Percentiles rank a stretch among this genome's conserved stretches.
phyloP scores from a whole-genome alignment of 2,888 invertebrate species.

The Drosophila niveifrons region DNA sequence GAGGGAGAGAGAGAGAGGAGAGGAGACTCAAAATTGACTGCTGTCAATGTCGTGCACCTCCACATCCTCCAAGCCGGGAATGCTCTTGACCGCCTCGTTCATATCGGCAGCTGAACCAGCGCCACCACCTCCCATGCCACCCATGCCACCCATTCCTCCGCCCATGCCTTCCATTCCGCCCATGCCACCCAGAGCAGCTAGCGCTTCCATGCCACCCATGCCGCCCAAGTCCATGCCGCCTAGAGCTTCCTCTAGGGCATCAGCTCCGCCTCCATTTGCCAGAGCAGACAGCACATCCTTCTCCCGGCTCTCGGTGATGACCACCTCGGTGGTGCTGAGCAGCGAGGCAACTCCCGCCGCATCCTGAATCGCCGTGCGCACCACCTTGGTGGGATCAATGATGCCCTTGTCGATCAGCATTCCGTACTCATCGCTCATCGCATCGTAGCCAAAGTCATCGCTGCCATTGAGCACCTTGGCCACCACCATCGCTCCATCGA shows the following conservation, averaged over 20 bases:
- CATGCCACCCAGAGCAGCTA: conserved; percentile 32
- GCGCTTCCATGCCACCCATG: conserved; percentile 39
- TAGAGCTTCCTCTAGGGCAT: conserved; percentile 48
- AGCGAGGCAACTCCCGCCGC: conserved; percentile 97
- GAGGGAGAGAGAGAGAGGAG: background rate
- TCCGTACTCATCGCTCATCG: conserved; percentile 93
- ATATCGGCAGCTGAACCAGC: conserved; percentile 44
- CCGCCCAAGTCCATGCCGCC: conserved; percentile 85
- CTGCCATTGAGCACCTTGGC: conserved; percentile 93
- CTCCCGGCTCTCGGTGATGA: conserved; percentile 96
- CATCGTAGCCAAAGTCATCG: conserved; percentile 95
- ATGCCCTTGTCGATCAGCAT: conserved; percentile 96
- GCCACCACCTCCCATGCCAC: conserved; percentile 18
- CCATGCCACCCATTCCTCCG: conserved; percentile 45
- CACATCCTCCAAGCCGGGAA: conserved; percentile 70
- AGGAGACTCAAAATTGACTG: conserved; percentile 15
- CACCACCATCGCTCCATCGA: conserved; percentile 95
- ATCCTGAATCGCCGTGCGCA: conserved; percentile 96
- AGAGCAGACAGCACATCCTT: conserved; percentile 90
- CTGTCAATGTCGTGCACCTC: conserved; percentile 63
- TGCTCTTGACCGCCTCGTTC: conserved; percentile 62
- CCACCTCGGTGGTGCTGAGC: conserved; percentile 98
- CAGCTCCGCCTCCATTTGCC: conserved; percentile 85
- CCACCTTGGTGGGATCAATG: conserved; percentile 96
- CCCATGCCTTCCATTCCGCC: conserved; percentile 42